Percentiles rank a stretch among this genome's conserved stretches.
phyloP scores from a whole-genome alignment of 2,113 vertebrate genomes.

The Pteropus alecto region DNA sequence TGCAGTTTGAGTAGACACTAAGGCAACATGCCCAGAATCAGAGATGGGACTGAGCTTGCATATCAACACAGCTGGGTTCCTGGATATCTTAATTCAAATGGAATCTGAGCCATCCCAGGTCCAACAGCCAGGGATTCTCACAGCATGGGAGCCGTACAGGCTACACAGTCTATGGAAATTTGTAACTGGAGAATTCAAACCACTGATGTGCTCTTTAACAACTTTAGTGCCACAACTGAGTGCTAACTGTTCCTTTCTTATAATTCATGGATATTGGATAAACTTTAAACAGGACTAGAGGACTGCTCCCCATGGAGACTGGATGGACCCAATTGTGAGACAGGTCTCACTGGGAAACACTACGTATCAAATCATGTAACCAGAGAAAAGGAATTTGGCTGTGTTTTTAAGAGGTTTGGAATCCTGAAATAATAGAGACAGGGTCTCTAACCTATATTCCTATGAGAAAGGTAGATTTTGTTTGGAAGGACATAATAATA shows the following conservation, averaged over 20 bases:
- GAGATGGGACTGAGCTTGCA: not conserved
- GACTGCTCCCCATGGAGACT: not conserved
- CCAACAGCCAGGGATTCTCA: not conserved
- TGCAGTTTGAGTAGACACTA: not conserved
- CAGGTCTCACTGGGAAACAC: not conserved
- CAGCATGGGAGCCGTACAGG: too few species aligned
- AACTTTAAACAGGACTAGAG: not conserved
- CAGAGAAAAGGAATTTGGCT: not conserved
- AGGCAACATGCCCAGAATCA: not conserved
- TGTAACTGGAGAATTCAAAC: not conserved
- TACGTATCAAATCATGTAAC: not conserved
- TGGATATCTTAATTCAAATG: not conserved
- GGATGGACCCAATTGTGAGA: not conserved
- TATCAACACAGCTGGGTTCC: not conserved
- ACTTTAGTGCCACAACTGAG: not conserved
- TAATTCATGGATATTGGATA: not conserved
- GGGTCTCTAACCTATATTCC: not conserved
- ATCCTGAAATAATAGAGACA: not conserved
- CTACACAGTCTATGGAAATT: not conserved
- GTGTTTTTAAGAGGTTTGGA: not conserved
- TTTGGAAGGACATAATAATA: not conserved
- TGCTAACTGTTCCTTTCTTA: not conserved
- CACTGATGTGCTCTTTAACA: not conserved
- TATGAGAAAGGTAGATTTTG: not conserved
- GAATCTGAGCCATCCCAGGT: not conserved